phyloP scores from a whole-genome alignment of 1,140 invertebrate species.

The Zaprionus ghesquierei region DNA sequence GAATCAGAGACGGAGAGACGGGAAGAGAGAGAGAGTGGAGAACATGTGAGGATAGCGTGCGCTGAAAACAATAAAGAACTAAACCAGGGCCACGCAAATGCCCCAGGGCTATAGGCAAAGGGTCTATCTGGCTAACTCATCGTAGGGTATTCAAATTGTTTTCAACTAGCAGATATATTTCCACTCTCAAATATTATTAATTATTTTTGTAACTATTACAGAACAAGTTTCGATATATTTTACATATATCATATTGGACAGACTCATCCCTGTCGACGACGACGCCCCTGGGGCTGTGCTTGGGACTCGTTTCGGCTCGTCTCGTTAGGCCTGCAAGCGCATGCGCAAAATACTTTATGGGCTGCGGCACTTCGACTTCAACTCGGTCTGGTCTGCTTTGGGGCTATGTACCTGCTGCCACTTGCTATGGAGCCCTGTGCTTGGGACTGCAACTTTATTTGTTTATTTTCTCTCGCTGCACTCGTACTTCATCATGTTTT shows the following conservation, averaged over 20 bases:
- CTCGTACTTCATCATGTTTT: constrained; percentile 68
- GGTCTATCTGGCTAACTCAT: constrained; percentile 14
- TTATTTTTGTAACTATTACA: not conserved
- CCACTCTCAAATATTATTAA: not conserved
- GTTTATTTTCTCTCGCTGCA: constrained; percentile 42
- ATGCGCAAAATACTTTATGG: constrained; percentile 69
- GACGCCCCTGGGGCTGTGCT: not conserved
- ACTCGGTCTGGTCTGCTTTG: constrained; percentile 16
- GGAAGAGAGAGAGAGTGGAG: not conserved
- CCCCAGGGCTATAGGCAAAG: constrained; percentile 33
- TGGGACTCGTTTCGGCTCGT: constrained; percentile 45
- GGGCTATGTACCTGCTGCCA: constrained; percentile 66
- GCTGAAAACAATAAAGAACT: constrained; percentile 73
- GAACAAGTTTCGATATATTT: not conserved
- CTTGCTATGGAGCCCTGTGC: constrained; percentile 41
- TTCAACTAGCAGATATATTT: not conserved
- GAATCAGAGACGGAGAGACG: not conserved
- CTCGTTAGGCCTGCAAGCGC: constrained; percentile 74
- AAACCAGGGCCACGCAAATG: constrained; percentile 50
- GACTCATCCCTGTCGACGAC: not conserved
- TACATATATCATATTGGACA: not conserved
- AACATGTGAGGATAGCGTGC: constrained; percentile 23
- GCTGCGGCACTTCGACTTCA: constrained; percentile 18
- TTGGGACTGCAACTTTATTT: constrained; percentile 71
- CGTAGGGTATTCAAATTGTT: not conserved